Evolutionary conservation across 2,797 vertebrate genomes (phyloP).

Genomic region (Serranus cabrilla): DNA sequence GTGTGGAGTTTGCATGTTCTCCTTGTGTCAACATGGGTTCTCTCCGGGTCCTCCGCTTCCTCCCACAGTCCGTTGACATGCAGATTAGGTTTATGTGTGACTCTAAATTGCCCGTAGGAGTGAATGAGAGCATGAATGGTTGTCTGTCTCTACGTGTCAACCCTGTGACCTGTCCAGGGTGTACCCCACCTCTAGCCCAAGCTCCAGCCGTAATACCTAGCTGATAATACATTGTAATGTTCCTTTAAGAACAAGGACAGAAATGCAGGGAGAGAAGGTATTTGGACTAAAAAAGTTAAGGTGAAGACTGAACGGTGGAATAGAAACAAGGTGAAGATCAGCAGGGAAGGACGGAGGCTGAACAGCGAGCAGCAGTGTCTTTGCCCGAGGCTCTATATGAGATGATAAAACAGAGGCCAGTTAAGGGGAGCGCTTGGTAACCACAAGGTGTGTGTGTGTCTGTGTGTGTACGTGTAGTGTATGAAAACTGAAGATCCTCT

Average conservation of each 20-base stretch:
- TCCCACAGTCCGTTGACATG: no score
- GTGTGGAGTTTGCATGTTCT: no score
- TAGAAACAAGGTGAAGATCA: constrained; percentile 43
- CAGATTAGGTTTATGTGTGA: no score
- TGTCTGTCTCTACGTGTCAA: no score
- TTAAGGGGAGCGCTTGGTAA: constrained; percentile 62
- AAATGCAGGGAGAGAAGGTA: constrained; percentile 3
- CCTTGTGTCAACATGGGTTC: no score
- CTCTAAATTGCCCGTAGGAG: no score
- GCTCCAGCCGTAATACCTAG: no score
- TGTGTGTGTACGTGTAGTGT: constrained; percentile 45
- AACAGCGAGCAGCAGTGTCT: constrained; percentile 45
- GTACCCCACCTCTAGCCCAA: no score
- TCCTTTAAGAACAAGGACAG: constrained; percentile 17
- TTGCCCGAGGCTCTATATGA: constrained; percentile 67
- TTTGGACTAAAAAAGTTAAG: constrained; percentile 15
- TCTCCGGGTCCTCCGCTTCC: no score
- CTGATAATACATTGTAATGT: no score
- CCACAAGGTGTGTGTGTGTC: constrained; percentile 43
- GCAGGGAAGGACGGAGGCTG: constrained; percentile 32
- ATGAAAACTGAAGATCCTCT: constrained; percentile 71
- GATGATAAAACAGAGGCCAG: constrained; percentile 70
- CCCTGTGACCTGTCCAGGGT: no score
- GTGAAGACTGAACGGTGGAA: constrained; percentile 27
- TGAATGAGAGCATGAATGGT: no score